These are phyloP conservation scores for Phyllostomus discolor DNA, from an alignment of 2,113 vertebrate genomes.

Conservation along the genomic window DNA sequence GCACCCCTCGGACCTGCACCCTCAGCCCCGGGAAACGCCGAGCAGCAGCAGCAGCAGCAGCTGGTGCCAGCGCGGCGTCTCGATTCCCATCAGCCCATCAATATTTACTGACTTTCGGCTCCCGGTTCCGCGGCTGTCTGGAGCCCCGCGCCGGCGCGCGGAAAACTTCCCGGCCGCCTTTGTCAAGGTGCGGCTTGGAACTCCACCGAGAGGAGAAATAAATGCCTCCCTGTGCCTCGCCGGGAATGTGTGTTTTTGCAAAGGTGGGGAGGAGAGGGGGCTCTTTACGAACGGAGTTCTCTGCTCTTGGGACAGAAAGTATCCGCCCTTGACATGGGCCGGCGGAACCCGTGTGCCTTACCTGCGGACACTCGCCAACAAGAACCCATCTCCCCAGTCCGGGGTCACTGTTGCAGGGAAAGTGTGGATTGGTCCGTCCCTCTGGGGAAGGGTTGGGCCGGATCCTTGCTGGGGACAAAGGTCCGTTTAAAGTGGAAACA, in stretches of 20 bases:
- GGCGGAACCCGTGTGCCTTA: not conserved
- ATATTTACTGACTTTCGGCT: slow-evolving; percentile 27
- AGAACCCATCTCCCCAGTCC: not conserved
- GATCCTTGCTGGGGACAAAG: not conserved
- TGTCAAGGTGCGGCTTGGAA: not conserved
- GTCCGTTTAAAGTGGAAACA: slow-evolving; percentile 44
- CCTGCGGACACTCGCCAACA: not conserved
- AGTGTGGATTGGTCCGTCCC: not conserved
- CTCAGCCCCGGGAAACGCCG: not conserved
- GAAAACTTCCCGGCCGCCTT: not conserved
- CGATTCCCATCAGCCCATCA: not conserved
- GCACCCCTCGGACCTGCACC: not conserved
- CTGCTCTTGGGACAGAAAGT: not conserved
- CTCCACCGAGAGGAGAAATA: not conserved
- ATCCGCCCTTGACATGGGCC: not conserved
- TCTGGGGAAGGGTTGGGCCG: not conserved
- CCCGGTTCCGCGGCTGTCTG: not conserved
- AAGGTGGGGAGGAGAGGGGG: no score
- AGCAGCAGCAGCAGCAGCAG: not conserved
- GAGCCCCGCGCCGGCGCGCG: not conserved
- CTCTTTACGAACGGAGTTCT: not conserved
- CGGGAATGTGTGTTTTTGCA: not conserved
- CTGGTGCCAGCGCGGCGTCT: not conserved
- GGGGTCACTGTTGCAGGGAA: not conserved
- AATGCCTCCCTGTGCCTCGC: no score